phyloP scores from a whole-genome alignment of 1,140 invertebrate species.

The Temnothorax longispinosus region DNA sequence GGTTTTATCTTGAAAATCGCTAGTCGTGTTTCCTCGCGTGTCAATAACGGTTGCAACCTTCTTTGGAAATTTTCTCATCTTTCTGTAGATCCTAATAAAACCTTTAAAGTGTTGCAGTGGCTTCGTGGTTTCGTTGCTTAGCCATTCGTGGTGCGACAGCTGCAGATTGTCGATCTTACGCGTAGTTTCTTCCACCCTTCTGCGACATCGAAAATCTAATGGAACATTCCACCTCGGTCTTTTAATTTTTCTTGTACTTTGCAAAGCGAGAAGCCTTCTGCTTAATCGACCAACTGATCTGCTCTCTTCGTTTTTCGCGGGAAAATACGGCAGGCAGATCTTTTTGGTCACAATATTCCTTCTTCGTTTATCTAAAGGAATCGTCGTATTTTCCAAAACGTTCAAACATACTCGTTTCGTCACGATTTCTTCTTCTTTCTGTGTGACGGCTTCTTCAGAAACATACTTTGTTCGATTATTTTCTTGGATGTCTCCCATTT shows the following conservation, averaged over 20 bases:
- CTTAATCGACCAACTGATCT: neutral
- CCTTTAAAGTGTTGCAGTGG: constrained; percentile 23
- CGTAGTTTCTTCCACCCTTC: neutral
- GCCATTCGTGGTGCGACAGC: constrained; percentile 13
- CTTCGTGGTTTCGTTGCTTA: constrained; percentile 21
- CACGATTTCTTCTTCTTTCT: neutral
- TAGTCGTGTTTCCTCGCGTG: neutral
- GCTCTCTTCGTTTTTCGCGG: neutral
- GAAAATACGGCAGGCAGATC: constrained; percentile 21
- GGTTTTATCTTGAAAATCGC: neutral
- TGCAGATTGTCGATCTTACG: constrained; percentile 35
- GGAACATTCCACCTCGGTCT: neutral
- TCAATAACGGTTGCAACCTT: neutral
- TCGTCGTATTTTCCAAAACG: constrained; percentile 22
- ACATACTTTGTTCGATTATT: neutral
- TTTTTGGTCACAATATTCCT: neutral
- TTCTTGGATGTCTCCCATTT: neutral
- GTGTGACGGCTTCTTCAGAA: neutral
- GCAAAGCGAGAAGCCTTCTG: constrained; percentile 16
- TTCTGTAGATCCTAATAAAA: constrained; percentile 19
- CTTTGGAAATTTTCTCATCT: neutral
- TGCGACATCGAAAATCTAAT: neutral
- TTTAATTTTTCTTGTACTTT: neutral
- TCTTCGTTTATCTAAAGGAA: constrained; percentile 14
- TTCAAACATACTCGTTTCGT: constrained; percentile 40